Evolutionary conservation across 2,797 vertebrate species (phyloP), one percentile per base, ranked within the genome.

Genomic region (Lepidocolaptes lacrymiger): DNA sequence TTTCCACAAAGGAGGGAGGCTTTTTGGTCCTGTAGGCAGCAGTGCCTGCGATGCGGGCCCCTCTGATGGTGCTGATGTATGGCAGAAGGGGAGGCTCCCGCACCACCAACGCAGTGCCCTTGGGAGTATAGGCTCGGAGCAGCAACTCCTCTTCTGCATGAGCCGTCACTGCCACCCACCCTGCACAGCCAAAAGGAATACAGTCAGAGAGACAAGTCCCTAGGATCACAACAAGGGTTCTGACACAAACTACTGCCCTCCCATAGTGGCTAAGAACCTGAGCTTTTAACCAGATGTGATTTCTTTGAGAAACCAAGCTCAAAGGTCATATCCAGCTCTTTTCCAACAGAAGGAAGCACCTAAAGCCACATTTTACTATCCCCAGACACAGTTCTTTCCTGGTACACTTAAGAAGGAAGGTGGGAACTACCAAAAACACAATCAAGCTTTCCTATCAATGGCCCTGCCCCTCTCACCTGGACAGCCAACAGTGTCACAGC

Each of bases 111-210:
- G 75, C 58, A 0, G 97, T 98, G 14, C 95, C 98, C 75, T 93
- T 85, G 1, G 99, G 99, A 8, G 97, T 96, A 4, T 98, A 98
- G 19, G 98, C 98, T 96, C 98, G 98, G 69, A 99, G 94, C 48
- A 91, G 54, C 41, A 99, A 36, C 56, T 95, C 97, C 26, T 98
- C 97, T 2, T 97, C 97, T 0, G 64, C 66, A 0, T 90, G 95
- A 46, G 98, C 98, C 0, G 99, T 99, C 91, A 99, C 98, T 8
- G 99, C 98, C 88, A 99, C 98, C 99, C 99, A 99, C 16, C 99
- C 99, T 99, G 91, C 36, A 36, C 16, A 92, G 59, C n/a, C 85
- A 66, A 28, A 76, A 62, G 43, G 32, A 78, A 28, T 0, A 49
- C 0, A 39, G 21, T 46, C 32, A 80, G 79, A 74, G 13, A 89